phyloP scores from a whole-genome alignment of 1,140 invertebrate genomes.

The Littorina saxatilis region DNA sequence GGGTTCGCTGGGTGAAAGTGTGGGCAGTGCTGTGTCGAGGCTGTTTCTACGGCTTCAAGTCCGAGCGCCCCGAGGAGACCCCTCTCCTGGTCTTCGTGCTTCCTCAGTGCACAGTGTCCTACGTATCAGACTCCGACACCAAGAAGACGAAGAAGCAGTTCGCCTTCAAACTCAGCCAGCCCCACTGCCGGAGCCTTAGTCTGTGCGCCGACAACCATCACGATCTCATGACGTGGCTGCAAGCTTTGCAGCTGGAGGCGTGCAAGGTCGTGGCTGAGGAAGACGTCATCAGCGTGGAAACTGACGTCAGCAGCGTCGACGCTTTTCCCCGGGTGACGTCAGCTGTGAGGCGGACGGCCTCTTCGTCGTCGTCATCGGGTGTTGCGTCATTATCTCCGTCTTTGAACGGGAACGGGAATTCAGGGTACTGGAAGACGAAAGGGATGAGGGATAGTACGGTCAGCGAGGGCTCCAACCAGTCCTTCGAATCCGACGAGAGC shows the following conservation, averaged over 20 bases:
- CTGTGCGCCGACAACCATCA: conserved; percentile 53
- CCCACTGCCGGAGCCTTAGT: conserved; percentile 57
- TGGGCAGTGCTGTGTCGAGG: conserved; percentile 62
- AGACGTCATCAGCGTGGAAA: conserved; percentile 41
- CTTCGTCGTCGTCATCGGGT: not conserved
- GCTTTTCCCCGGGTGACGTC: not conserved
- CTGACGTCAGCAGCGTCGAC: conserved; percentile 40
- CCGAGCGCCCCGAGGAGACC: conserved; percentile 49
- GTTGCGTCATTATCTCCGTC: not conserved
- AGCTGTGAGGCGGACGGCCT: not conserved
- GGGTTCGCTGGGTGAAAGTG: conserved; percentile 59
- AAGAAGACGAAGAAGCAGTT: conserved; percentile 38
- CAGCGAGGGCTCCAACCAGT: not conserved
- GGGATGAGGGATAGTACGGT: not conserved
- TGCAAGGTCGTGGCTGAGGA: conserved; percentile 52
- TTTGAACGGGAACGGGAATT: not conserved
- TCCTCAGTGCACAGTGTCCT: conserved; percentile 52
- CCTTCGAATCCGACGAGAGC: not conserved
- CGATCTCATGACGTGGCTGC: conserved; percentile 59
- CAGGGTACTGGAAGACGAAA: not conserved
- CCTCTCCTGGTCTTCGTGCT: conserved; percentile 52
- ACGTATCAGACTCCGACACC: conserved; percentile 53
- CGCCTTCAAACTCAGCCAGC: conserved; percentile 62
- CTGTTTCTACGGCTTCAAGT: conserved; percentile 64
- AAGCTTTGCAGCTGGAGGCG: conserved; percentile 60